phyloP scores from a whole-genome alignment of 2,888 invertebrate species.

The Myopa tessellatipennis region DNA sequence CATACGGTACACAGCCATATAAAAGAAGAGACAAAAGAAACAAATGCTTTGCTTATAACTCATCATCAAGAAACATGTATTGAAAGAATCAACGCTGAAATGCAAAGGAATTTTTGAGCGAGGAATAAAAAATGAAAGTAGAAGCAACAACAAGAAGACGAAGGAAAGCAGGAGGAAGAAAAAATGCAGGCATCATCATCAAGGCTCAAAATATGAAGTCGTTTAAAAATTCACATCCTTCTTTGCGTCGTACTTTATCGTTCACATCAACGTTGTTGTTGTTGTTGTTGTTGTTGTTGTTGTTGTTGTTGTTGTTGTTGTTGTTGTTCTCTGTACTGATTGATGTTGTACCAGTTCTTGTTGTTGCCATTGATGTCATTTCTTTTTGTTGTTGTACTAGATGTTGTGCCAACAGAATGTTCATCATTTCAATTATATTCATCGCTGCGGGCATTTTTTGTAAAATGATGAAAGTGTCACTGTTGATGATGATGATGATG shows the following conservation, averaged over 20 bases:
- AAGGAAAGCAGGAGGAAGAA: neutral
- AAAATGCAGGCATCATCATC: neutral
- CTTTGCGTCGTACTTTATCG: neutral
- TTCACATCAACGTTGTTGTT: neutral
- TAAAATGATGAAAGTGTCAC: conserved; percentile 29
- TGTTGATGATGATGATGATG: conserved; percentile 1
- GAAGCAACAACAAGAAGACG: neutral
- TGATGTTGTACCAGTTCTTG: conserved; percentile 9
- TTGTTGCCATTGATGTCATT: conserved; percentile 49
- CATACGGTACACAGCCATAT: neutral
- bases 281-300: conserved; percentile 49
- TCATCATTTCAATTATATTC: conserved; percentile 27
- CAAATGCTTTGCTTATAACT: neutral
- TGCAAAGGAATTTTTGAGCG: neutral
- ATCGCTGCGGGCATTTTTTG: conserved; percentile 29
- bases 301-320: conserved; percentile 22
- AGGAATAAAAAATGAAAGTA: neutral
- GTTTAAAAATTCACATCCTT: conserved; percentile 34
- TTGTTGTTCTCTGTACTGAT: neutral
- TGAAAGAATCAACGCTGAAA: conserved; percentile 1
- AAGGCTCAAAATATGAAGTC: conserved; percentile 3
- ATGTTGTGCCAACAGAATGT: conserved; percentile 21
- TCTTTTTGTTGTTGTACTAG: conserved; percentile 26
- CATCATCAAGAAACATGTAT: neutral
- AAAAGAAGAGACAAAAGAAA: neutral